Evolutionary conservation across 1,140 invertebrate species (phyloP).

Genomic region (Pogonomyrmex barbatus): DNA sequence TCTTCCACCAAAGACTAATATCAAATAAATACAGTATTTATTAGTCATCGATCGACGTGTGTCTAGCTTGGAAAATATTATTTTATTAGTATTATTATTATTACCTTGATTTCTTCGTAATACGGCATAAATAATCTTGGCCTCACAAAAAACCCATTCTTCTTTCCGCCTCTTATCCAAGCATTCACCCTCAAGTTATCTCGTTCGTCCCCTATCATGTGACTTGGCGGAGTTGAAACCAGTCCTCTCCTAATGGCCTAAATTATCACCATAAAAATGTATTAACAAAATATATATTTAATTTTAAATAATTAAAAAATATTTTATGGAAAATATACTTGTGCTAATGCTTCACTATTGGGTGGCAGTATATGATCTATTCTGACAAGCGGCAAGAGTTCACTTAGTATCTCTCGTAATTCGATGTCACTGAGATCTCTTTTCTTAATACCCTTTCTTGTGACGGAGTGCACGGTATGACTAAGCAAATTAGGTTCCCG

Average conservation of each 20-base stretch:
- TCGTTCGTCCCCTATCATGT: constrained; percentile 93
- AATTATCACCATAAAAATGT: constrained; percentile 22
- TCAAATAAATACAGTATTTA: constrained; percentile 25
- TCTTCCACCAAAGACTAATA: constrained; percentile 92
- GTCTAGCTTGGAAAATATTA: not conserved
- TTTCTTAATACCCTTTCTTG: constrained; percentile 94
- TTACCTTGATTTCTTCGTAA: constrained; percentile 96
- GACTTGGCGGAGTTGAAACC: constrained; percentile 93
- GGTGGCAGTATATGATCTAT: constrained; percentile 96
- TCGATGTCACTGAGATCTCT: constrained; percentile 95
- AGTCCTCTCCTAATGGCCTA: constrained; percentile 93
- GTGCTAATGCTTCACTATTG: constrained; percentile 92
- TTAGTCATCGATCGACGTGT: constrained; percentile 6
- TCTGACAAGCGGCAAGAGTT: constrained; percentile 93
- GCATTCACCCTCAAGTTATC: constrained; percentile 92
- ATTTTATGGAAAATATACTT: constrained; percentile 79
- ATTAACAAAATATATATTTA: not conserved
- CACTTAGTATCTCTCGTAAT: constrained; percentile 93
- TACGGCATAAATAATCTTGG: constrained; percentile 97
- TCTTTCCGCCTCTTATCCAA: constrained; percentile 93
- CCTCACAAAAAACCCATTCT: constrained; percentile 93
- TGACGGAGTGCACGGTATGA: constrained; percentile 96
- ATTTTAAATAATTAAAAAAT: constrained; percentile 1
- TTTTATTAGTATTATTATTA: not conserved
- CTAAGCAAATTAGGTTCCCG: constrained; percentile 96